Conservation (phyloP, 2,888 invertebrate genomes). For the Hyalella azteca region DNA sequence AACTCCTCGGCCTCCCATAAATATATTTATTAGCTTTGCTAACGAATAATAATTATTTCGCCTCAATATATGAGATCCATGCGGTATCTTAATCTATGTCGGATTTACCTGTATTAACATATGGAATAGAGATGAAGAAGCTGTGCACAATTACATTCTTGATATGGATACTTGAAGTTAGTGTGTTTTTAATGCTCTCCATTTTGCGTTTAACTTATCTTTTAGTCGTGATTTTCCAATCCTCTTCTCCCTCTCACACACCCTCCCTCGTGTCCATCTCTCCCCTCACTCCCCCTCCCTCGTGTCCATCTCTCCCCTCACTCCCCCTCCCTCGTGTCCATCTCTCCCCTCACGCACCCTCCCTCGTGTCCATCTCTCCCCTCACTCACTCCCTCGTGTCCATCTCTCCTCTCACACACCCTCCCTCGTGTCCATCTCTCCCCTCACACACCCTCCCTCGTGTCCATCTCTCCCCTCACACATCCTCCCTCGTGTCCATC, state of each 20-base stretch:
- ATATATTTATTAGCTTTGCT: slow-evolving; percentile 10
- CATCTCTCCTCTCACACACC: neutral
- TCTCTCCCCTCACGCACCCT: no score
- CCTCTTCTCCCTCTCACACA: neutral
- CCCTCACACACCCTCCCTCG: neutral
- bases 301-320: neutral
- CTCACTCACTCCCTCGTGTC: neutral
- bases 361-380: neutral
- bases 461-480: neutral
- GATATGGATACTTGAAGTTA: no score
- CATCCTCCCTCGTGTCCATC: neutral
- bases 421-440: neutral
- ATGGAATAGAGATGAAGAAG: no score
- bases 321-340: neutral
- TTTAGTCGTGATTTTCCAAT: neutral
- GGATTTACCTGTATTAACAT: no score
- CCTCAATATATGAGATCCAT: no score
- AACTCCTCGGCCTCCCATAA: neutral
- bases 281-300: neutral
- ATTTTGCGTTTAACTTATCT: no score
- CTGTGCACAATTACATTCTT: no score
- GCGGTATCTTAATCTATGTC: no score
- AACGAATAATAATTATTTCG: slow-evolving; percentile 9
- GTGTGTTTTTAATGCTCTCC: no score
- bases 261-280: neutral